Base-by-base conservation (phyloP, 2,888 invertebrate species). In the Parnassius glacialis region DNA sequence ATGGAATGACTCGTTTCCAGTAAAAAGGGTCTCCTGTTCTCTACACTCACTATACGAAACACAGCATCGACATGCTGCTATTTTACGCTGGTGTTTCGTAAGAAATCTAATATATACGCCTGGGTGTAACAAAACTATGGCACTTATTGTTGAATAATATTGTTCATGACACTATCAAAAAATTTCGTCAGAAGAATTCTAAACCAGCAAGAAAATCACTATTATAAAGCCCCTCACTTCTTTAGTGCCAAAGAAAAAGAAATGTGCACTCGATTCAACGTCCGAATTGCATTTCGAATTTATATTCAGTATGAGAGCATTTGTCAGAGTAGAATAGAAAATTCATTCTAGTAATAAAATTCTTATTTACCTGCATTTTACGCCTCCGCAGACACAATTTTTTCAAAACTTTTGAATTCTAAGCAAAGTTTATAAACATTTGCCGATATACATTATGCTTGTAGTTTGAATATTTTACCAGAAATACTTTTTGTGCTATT, bases 291-390 rank as follows among this genome's bases (percentile, higher is more conserved):
- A 64, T 53, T 64, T 44, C 53, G 63, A 64, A 64, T 64, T 64
- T 64, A 64, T 59, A 64, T 64, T 60, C 63, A 64, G 59, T 25
- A 41, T 47, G 63, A 59, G 63, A 59, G 56, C 59, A 64, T 64
- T 64, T 64, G 63, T 64, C 63, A 64, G 63, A 59, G 63, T 63
- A 52, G 63, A 64, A 56, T 59, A 59, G 59, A 52, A 64, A 34
- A 64, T 64, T 64, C 63, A 57, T 60, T 60, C 44, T 64, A 34
- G 63, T 60, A 64, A 64, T 64, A 64, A 64, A 64, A 64, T 57
- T 59, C 59, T 64, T 64, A 64, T 57, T 64, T 59, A 64, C 63
- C 59, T 64, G 63, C 59, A 64, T 59, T 59, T 64, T 56, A 57
- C 59, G 59, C 56, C 59, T 59, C 63, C 43, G 12, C 57, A 59